These are phyloP conservation scores for Saccopteryx bilineata DNA, from an alignment of 2,113 vertebrate species.

Conservation along the genomic window DNA sequence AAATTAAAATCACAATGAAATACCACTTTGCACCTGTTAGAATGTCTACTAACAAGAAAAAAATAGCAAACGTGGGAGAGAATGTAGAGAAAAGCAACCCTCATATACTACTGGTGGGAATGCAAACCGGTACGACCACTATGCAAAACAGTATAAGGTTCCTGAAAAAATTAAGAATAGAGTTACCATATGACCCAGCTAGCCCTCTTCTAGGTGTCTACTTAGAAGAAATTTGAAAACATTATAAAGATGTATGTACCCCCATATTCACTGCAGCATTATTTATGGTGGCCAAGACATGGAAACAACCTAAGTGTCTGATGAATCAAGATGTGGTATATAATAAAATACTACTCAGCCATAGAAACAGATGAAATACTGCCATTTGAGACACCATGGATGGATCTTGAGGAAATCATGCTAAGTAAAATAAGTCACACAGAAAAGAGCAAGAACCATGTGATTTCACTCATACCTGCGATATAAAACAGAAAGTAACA, in stretches of 20 bases:
- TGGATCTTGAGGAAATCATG: background rate
- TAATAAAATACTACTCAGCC: background rate
- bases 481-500: background rate
- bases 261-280: background rate
- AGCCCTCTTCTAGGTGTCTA: background rate
- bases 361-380: background rate
- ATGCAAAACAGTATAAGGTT: background rate
- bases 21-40: background rate
- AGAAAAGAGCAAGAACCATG: background rate
- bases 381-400: background rate
- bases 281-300: background rate
- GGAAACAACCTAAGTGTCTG: background rate
- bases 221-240: background rate
- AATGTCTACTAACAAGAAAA: background rate
- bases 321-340: background rate
- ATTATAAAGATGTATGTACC: background rate
- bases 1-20: background rate
- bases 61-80: background rate
- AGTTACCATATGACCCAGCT: background rate
- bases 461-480: background rate
- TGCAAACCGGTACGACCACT: background rate
- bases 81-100: background rate
- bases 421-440: background rate
- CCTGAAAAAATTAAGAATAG: background rate
- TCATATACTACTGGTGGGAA: background rate